These are phyloP conservation scores for Phthorimaea operculella DNA, from an alignment of 1,140 invertebrate genomes.

Conservation along the genomic window DNA sequence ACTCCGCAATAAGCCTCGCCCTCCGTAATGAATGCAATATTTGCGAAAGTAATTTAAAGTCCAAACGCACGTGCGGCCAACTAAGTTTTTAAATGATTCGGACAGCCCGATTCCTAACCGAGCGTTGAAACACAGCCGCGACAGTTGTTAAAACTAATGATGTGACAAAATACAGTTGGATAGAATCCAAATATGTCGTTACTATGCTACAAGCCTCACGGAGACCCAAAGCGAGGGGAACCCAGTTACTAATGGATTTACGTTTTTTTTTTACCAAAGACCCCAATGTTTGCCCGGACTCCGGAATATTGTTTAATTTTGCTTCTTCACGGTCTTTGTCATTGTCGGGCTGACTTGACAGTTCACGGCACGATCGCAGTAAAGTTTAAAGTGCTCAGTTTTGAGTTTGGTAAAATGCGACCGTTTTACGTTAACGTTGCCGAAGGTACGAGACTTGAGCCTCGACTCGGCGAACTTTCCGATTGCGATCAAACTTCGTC, in stretches of 20 bases:
- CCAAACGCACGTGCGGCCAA: neutral
- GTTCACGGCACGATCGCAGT: slow-evolving; percentile 6
- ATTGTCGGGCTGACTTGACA: slow-evolving; percentile 34
- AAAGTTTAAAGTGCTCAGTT: neutral
- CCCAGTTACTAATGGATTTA: slow-evolving; percentile 17
- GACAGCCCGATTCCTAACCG: neutral
- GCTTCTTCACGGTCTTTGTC: slow-evolving; percentile 33
- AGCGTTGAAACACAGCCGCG: neutral
- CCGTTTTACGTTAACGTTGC: slow-evolving; percentile 15
- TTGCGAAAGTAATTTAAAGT: neutral
- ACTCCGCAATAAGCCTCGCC: neutral
- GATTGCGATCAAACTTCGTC: slow-evolving; percentile 20
- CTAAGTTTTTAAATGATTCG: neutral
- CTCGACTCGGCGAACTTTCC: slow-evolving; percentile 16
- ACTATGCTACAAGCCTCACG: slow-evolving; percentile 13
- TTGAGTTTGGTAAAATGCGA: slow-evolving; percentile 16
- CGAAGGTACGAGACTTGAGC: slow-evolving; percentile 3
- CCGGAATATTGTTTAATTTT: slow-evolving; percentile 28
- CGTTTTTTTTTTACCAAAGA: slow-evolving; percentile 17
- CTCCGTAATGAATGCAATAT: neutral
- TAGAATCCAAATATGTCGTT: slow-evolving; percentile 12
- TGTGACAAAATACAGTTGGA: slow-evolving; percentile 12
- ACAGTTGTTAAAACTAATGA: slow-evolving; percentile 11
- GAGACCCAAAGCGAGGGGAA: slow-evolving; percentile 12
- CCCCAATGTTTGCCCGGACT: slow-evolving; percentile 13